These are phyloP conservation scores for Cecropterus lyciades DNA, from an alignment of 1,140 invertebrate species.

Conservation along the genomic window DNA sequence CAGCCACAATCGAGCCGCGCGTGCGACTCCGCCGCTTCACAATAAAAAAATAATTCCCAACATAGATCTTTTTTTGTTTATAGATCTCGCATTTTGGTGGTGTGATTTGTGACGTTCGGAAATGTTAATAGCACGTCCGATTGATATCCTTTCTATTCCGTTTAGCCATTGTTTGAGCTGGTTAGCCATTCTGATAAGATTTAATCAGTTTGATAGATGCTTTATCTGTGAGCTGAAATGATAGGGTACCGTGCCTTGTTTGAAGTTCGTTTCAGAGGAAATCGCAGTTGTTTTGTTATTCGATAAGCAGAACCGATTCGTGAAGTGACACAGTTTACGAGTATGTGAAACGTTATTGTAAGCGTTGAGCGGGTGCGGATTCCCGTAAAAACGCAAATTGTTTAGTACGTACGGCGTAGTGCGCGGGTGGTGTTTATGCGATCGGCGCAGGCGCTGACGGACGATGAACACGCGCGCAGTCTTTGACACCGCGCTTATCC, in stretches of 20 bases:
- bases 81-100: conserved; percentile 82
- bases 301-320: conserved; percentile 17
- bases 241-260: background rate
- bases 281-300: conserved; percentile 19
- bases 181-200: conserved; percentile 28
- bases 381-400: conserved; percentile 72
- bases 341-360: conserved; percentile 22
- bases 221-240: conserved; percentile 14
- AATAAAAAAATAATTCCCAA: conserved; percentile 79
- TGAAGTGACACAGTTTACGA: conserved; percentile 10
- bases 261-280: background rate
- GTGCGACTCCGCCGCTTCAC: conserved; percentile 76
- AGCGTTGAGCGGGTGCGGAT: conserved; percentile 43
- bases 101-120: conserved; percentile 84
- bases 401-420: conserved; percentile 47
- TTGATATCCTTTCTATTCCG: conserved; percentile 58
- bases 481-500: conserved; percentile 69
- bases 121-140: conserved; percentile 74
- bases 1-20: conserved; percentile 83
- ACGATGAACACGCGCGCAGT: conserved; percentile 65
- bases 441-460: conserved; percentile 66
- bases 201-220: conserved; percentile 23
- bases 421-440: conserved; percentile 72
- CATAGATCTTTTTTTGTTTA: conserved; percentile 81
- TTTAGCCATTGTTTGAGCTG: conserved; percentile 41